These are phyloP conservation scores for Muntiacus muntjak DNA, from an alignment of 2,113 vertebrate genomes.

Conservation along the genomic window DNA sequence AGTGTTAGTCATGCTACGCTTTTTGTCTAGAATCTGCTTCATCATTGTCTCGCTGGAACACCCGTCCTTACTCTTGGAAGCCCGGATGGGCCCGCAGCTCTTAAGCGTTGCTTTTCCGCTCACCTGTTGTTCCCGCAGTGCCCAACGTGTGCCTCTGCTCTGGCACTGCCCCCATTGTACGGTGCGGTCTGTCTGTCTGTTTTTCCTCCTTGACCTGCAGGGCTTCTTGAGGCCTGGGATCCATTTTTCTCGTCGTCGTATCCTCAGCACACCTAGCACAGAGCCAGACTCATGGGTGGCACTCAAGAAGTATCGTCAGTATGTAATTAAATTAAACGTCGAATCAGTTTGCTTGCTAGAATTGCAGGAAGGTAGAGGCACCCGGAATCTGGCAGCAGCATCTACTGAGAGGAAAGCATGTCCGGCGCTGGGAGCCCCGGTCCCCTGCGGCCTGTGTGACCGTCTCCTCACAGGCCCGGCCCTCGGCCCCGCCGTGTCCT, in stretches of 20 bases:
- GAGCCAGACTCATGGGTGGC: background rate
- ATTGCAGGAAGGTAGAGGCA: background rate
- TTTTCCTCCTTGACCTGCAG: background rate
- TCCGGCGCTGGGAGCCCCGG: too few species aligned
- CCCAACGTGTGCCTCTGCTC: background rate
- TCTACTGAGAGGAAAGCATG: background rate
- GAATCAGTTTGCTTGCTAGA: background rate
- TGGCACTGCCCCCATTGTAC: background rate
- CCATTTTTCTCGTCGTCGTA: background rate
- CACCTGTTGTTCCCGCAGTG: background rate
- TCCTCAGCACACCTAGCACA: background rate
- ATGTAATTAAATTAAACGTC: background rate
- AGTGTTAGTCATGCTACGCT: background rate
- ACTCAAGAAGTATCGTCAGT: background rate
- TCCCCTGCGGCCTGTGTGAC: background rate
- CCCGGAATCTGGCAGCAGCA: background rate
- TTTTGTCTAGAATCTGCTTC: background rate
- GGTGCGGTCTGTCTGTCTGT: background rate
- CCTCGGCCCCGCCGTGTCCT: background rate
- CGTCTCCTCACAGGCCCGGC: background rate
- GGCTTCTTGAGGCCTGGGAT: background rate
- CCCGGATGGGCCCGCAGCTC: background rate
- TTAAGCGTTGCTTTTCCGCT: background rate
- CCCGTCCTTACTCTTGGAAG: background rate
- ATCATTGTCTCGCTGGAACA: background rate